These are phyloP conservation scores for Slavum lentiscoides DNA, from an alignment of 2,888 invertebrate genomes.

Conservation along the genomic window DNA sequence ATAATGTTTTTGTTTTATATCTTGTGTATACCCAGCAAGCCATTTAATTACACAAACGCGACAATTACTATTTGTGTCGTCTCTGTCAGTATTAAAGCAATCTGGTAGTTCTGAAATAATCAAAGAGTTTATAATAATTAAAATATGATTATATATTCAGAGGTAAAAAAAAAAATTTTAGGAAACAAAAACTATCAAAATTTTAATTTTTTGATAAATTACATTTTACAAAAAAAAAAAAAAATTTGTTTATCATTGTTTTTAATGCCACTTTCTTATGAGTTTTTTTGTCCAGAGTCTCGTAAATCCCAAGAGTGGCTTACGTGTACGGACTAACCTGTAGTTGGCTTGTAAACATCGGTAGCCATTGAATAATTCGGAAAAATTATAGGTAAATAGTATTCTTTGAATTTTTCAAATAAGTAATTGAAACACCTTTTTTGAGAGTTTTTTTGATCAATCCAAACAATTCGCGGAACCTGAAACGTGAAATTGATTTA, in stretches of 20 bases:
- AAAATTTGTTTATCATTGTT: too few relatives aligned
- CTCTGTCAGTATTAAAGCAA: slow-evolving; percentile 66
- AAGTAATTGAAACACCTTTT: slow-evolving; percentile 87
- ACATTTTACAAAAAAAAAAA: too few relatives aligned
- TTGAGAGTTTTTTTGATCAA: slow-evolving; percentile 77
- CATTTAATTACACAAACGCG: slow-evolving; percentile 87
- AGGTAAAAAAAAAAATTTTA: too few relatives aligned
- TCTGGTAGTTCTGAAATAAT: slow-evolving; percentile 70
- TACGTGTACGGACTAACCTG: slow-evolving; percentile 64
- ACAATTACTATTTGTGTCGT: slow-evolving; percentile 67
- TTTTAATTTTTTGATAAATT: too few relatives aligned
- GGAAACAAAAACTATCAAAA: too few relatives aligned
- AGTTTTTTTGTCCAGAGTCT: too few relatives aligned
- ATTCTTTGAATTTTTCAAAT: slow-evolving; percentile 85
- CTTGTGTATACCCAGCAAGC: slow-evolving; percentile 83
- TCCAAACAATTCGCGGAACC: slow-evolving; percentile 87
- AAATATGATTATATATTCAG: too few relatives aligned
- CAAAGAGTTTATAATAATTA: slow-evolving; percentile 1
- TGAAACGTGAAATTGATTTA: slow-evolving; percentile 56
- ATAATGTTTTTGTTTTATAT: slow-evolving; percentile 58
- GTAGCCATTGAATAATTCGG: slow-evolving; percentile 80
- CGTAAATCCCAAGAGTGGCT: too few relatives aligned
- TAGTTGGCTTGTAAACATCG: slow-evolving; percentile 79
- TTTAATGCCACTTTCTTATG: too few relatives aligned
- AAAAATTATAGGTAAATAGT: slow-evolving; percentile 87